Evolutionary conservation across 1,140 invertebrate species (phyloP), one percentile per base, ranked within the genome.

Genomic region (Heliconius congener): DNA sequence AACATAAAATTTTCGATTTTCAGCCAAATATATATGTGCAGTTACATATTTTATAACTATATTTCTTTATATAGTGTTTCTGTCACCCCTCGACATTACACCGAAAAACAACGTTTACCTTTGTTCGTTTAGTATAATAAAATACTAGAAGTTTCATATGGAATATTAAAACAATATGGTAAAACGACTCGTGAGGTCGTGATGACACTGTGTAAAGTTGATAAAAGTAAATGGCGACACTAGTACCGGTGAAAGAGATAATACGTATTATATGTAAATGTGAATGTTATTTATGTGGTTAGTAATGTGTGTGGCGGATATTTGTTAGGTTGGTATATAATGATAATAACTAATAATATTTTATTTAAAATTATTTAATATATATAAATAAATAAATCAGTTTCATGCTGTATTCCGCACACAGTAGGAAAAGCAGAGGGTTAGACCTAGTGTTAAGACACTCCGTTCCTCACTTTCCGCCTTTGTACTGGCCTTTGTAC

Each of bases 101-200:
- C 60, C 60, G n/a, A 66, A 66, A 66, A 30, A 66, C 60, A 66
- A 13, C 11, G 27, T 27, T 9, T 66, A 9, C 3, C 23, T n/a
- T 23, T n/a, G 19, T 57, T 23, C 0, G 19, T 23, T 2, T 13
- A 46, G 18, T 55, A 55, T 55, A 55, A 57, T 57, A 57, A 57
- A 27, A 57, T 23, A 73, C 76, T 57, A 73, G 27, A n/a, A 23
- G 37, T 70, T 80, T 80, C 71, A 60, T 80, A 71, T 37, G 34
- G 27, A 2, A 23, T 50, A 72, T 46, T 27, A 27, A 46, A 42
- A 80, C 60, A 79, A 74, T 52, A 70, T 52, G 2, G 46, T 1
- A 55, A 73, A 73, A 76, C 27, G 71, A 66, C 76, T 76, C 78
- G 79, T 80, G 79, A 80, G 79, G 71, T 80, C 79, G 79, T 80